Evolutionary conservation across 1,140 invertebrate genomes (phyloP).

Genomic region (Brachionus rotundiformis): DNA sequence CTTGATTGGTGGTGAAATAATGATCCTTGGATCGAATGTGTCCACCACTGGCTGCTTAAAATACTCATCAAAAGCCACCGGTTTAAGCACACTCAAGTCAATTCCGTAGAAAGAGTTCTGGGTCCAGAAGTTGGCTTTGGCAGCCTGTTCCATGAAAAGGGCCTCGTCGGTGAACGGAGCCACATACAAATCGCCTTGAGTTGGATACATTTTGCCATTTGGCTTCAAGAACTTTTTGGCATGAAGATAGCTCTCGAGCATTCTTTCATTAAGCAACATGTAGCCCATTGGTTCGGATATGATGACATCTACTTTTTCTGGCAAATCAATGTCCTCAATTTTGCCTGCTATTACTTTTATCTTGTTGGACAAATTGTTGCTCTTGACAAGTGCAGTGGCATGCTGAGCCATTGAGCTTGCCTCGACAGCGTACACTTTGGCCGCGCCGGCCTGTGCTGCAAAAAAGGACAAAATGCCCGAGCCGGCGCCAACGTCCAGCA

Average conservation of each 20-base stretch:
- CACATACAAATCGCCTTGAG: constrained; percentile 90
- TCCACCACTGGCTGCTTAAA: constrained; percentile 98
- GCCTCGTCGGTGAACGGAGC: constrained; percentile 98
- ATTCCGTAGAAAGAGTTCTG: constrained; percentile 97
- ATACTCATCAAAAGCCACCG: constrained; percentile 92
- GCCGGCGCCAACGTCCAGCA: constrained; percentile 84
- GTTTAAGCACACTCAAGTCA: constrained; percentile 83
- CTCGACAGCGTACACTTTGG: constrained; percentile 95
- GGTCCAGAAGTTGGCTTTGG: constrained; percentile 98
- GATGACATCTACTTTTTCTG: constrained; percentile 92
- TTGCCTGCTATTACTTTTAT: constrained; percentile 93
- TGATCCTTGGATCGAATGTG: constrained; percentile 96
- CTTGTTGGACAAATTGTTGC: constrained; percentile 72
- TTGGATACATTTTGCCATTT: constrained; percentile 92
- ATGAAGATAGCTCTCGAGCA: constrained; percentile 97
- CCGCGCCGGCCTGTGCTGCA: constrained; percentile 92
- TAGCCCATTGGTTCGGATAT: constrained; percentile 99
- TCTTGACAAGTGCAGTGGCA: constrained; percentile 83
- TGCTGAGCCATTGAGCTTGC: constrained; percentile 97
- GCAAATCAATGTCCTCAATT: constrained; percentile 94
- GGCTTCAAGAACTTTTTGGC: constrained; percentile 96
- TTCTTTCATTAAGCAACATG: constrained; percentile 98
- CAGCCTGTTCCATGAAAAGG: constrained; percentile 95
- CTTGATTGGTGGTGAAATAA: constrained; percentile 88
- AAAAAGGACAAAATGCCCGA: constrained; percentile 97